Percentiles rank a stretch among this genome's conserved stretches.
phyloP scores from a whole-genome alignment of 2,888 invertebrate genomes.

The Eremobia ochroleuca region DNA sequence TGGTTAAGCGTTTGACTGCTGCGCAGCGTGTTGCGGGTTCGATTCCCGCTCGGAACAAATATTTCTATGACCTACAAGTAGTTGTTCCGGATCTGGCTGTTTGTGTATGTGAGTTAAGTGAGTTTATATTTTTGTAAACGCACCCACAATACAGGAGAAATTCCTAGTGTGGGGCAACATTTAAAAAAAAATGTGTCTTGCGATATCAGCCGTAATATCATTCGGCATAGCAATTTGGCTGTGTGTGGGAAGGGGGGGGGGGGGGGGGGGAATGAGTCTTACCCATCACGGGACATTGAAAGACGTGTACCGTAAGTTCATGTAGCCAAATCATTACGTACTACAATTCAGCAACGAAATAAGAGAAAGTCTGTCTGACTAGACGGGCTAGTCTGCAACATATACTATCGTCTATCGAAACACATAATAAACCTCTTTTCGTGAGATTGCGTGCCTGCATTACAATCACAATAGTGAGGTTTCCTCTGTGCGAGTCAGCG shows the following conservation, averaged over 20 bases:
- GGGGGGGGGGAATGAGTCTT: not conserved
- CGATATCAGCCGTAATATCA: not conserved
- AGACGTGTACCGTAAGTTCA: not conserved
- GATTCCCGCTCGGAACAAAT: too few species aligned
- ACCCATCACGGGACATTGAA: not conserved
- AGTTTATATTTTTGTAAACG: too few species aligned
- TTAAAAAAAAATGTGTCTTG: too few species aligned
- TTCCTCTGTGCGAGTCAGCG: conserved; percentile 61
- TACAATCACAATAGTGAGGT: conserved; percentile 61
- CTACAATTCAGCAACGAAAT: conserved; percentile 14
- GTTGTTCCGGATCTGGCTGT: too few species aligned
- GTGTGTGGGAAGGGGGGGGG: too few species aligned
- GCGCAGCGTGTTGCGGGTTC: too few species aligned
- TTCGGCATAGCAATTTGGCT: conserved; percentile 2
- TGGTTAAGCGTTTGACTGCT: too few species aligned
- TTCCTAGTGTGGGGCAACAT: too few species aligned
- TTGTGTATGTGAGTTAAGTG: too few species aligned
- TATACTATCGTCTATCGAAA: conserved; percentile 44
- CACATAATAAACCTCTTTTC: conserved; percentile 43
- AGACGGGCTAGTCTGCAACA: conserved; percentile 23
- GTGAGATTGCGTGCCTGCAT: conserved; percentile 55
- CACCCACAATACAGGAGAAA: too few species aligned
- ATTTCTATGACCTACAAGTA: too few species aligned
- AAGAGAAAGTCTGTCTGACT: conserved; percentile 26
- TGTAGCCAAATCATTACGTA: not conserved